phyloP scores from a whole-genome alignment of 2,888 invertebrate species.

The Metacarcinus magister region DNA sequence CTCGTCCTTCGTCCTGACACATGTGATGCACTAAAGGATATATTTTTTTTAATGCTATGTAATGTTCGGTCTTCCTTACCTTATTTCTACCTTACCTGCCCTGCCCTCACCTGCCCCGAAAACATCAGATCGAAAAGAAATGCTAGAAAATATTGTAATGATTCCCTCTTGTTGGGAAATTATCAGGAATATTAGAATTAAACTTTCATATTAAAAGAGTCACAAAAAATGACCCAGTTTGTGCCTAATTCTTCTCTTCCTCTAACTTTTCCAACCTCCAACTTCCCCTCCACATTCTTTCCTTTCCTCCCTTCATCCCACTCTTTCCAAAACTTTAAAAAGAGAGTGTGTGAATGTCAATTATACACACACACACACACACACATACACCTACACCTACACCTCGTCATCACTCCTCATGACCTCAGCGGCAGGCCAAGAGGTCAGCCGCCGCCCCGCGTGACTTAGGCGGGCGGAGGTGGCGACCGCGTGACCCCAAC shows the following conservation, averaged over 20 bases:
- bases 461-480: conserved; percentile 3
- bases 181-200: too few species aligned
- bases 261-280: background rate
- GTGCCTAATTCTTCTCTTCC: background rate
- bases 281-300: background rate
- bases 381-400: conserved; percentile 20
- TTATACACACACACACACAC: conserved; percentile 20
- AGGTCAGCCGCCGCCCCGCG: conserved; percentile 20
- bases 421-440: conserved; percentile 9
- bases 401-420: conserved; percentile 20
- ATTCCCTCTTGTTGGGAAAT: too few species aligned
- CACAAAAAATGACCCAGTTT: background rate
- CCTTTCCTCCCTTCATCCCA: background rate
- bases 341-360: background rate
- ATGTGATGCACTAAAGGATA: background rate
- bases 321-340: background rate
- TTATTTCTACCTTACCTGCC: too few species aligned
- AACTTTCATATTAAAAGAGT: background rate
- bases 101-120: too few species aligned
- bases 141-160: too few species aligned
- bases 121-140: too few species aligned
- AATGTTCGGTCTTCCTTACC: too few species aligned
- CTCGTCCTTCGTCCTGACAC: background rate
- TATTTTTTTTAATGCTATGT: background rate
- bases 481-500: background rate